Percentiles rank a stretch among this genome's conserved stretches.
phyloP scores from a whole-genome alignment of 2,113 vertebrate species.

The Pitta sordida region DNA sequence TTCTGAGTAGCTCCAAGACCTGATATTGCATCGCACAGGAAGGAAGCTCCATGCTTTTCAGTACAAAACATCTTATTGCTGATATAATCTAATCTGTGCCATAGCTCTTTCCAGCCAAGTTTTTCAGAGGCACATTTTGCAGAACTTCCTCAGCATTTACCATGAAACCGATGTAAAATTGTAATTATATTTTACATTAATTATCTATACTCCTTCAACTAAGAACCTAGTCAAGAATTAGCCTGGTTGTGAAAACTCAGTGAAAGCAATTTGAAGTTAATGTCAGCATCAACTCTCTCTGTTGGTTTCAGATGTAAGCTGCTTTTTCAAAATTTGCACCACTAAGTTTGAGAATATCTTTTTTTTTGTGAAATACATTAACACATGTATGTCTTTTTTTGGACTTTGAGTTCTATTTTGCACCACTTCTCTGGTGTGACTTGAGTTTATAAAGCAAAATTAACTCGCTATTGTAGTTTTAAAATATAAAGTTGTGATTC shows the following conservation, averaged over 20 bases:
- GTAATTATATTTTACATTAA: background rate
- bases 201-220: background rate
- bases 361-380: background rate
- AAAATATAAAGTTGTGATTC: background rate
- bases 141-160: background rate
- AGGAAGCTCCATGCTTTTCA: background rate
- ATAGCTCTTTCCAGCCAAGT: background rate
- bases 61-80: background rate
- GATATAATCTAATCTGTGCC: background rate
- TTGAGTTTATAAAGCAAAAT: background rate
- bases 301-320: background rate
- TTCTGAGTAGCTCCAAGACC: background rate
- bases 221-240: background rate
- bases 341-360: background rate
- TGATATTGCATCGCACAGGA: background rate
- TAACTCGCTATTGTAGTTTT: background rate
- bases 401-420: background rate
- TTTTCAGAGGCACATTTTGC: background rate
- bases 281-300: background rate
- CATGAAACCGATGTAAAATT: background rate
- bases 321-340: background rate
- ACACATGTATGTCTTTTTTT: background rate
- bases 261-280: background rate
- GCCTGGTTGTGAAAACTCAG: background rate
- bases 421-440: background rate